Conservation (phyloP, 2,113 vertebrate species). For the Proteles cristata region DNA sequence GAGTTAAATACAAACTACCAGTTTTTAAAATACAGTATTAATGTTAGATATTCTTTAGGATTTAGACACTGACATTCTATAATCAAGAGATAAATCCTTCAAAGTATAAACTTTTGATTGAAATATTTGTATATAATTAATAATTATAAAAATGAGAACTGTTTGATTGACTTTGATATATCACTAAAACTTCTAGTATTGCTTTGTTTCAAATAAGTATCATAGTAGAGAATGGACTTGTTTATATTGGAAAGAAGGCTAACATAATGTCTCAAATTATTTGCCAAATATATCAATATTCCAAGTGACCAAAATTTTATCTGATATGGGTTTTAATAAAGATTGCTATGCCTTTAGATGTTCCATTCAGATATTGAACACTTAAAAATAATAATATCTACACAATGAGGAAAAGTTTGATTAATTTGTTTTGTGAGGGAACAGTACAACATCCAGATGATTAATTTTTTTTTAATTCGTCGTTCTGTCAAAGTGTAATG, state of each 20-base stretch:
- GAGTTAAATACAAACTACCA: not conserved
- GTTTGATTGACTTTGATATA: not conserved
- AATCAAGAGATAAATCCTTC: not conserved
- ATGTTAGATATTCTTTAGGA: not conserved
- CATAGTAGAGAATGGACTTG: not conserved
- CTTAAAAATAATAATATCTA: not conserved
- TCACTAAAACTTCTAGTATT: not conserved
- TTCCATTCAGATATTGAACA: not conserved
- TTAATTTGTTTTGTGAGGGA: not conserved
- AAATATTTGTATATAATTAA: not conserved
- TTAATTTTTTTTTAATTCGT: too few relatives aligned
- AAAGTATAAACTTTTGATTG: not conserved
- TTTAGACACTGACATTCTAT: not conserved
- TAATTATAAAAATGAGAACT: not conserved
- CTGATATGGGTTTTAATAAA: not conserved
- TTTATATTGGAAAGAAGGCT: not conserved
- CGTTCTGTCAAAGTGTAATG: not conserved
- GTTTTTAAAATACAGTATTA: not conserved
- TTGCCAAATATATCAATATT: not conserved
- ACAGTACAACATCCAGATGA: not conserved
- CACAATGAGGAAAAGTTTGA: not conserved
- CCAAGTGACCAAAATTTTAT: not conserved
- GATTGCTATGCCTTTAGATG: not conserved
- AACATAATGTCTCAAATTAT: not conserved
- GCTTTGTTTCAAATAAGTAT: not conserved